These are phyloP conservation scores for Plodia interpunctella DNA, from an alignment of 1,140 invertebrate species.

Conservation along the genomic window DNA sequence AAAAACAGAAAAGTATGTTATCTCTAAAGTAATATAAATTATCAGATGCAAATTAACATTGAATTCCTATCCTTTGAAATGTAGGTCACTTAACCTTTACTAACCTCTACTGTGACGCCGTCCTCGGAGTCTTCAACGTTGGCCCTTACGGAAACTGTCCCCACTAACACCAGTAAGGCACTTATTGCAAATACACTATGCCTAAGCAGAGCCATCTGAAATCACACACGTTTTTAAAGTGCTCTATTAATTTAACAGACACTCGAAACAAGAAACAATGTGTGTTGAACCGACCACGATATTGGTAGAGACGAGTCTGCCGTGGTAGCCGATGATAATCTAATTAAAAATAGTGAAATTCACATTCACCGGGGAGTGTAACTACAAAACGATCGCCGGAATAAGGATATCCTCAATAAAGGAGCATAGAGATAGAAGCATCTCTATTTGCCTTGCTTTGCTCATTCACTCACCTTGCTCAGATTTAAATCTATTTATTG, in stretches of 20 bases:
- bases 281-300: neutral
- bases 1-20: neutral
- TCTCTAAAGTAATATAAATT: neutral
- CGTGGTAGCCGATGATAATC: slow-evolving; percentile 17
- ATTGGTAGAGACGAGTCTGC: neutral
- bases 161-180: slow-evolving; percentile 45
- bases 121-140: slow-evolving; percentile 46
- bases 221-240: slow-evolving; percentile 16
- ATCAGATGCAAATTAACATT: neutral
- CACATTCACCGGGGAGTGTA: slow-evolving; percentile 7
- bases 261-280: slow-evolving; percentile 9
- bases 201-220: slow-evolving; percentile 63
- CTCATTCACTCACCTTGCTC: slow-evolving; percentile 20
- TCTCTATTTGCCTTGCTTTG: neutral
- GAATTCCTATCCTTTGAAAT: neutral
- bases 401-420: slow-evolving; percentile 64
- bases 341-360: slow-evolving; percentile 22
- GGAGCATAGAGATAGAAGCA: slow-evolving; percentile 10
- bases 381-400: slow-evolving; percentile 25
- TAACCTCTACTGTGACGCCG: slow-evolving; percentile 61
- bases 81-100: slow-evolving; percentile 33
- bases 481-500: neutral
- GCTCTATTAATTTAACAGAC: neutral
- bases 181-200: slow-evolving; percentile 35
- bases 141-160: slow-evolving; percentile 29